These are phyloP conservation scores for Nymphicus hollandicus DNA, from an alignment of 2,113 vertebrate genomes.

Conservation along the genomic window DNA sequence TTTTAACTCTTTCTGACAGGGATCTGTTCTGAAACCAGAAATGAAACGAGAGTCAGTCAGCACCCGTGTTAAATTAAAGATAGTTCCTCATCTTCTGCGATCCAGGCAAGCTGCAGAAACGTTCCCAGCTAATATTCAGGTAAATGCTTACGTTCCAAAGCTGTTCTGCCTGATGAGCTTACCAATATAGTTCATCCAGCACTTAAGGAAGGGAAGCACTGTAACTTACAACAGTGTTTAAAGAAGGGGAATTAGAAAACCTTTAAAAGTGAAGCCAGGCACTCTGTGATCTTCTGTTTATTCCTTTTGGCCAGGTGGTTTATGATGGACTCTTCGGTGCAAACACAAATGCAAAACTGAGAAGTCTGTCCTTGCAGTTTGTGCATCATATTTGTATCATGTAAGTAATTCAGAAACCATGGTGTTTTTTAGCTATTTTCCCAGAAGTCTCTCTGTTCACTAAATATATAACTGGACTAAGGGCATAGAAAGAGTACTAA, in stretches of 20 bases:
- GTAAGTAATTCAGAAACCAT: constrained; percentile 78
- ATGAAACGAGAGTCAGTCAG: constrained; percentile 96
- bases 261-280: neutral
- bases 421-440: neutral
- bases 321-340: constrained; percentile 97
- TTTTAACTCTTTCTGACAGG: constrained; percentile 72
- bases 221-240: neutral
- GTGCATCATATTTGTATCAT: constrained; percentile 96
- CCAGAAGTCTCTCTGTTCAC: neutral
- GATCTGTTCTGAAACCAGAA: constrained; percentile 88
- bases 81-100: constrained; percentile 93
- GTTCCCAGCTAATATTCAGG: constrained; percentile 97
- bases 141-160: constrained; percentile 39
- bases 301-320: constrained; percentile 84
- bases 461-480: neutral
- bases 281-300: neutral
- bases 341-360: constrained; percentile 94
- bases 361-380: constrained; percentile 93
- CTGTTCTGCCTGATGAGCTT: neutral
- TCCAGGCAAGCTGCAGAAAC: constrained; percentile 93
- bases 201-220: neutral
- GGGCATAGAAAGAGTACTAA: neutral
- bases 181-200: neutral
- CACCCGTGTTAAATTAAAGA: constrained; percentile 96
- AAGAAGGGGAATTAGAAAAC: neutral